Evolutionary conservation across 2,888 invertebrate genomes (phyloP), one percentile per base, ranked within the genome.

Genomic region (Eupithecia insigniata): DNA sequence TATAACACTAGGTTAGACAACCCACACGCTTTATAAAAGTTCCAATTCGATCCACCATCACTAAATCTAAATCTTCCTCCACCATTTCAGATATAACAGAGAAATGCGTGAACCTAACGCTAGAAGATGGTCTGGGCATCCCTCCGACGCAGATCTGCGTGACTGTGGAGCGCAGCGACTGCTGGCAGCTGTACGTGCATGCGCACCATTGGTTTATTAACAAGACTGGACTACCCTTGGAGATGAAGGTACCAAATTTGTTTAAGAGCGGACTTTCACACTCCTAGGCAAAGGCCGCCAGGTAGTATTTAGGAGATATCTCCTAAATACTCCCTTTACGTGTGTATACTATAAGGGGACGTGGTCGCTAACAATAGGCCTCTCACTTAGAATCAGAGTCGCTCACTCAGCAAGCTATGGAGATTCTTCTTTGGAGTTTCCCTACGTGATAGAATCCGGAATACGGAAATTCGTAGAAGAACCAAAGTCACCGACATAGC

Each of bases 161-260:
- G 36, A 95, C 96, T 78, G 94, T 96, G 28, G 96, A 96, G 73
- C 93, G 96, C 68, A 94, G 94, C 51, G 95, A 95, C 67, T 95
- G 95, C 80, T 95, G 96, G 89, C 95, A 96, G 76, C 88, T 97
- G 69, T 95, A 95, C 82, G 93, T 97, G 83, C 96, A 97, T 86
- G 96, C 97, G 1, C 97, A 97, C 22, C 98, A 97, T 88, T 98
- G 98, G 98, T 95, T 98, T 83, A 96, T 98, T 78, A 98, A 98
- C 91, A 97, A 97, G 90, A 97, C 98, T 5, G 97, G 97, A 18
- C 90, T 98, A 75, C 97, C 98, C 4, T 88, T 98, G 78, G 96
- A 97, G 87, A 95, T 98, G 78, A 96, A 97, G 95, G 97, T 97
- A 66, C 62, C n/a, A 1, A 39, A 16, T 6, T 4, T 6, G 10